phyloP scores from a whole-genome alignment of 2,888 invertebrate genomes.

The Marasmarcha lunaedactyla region DNA sequence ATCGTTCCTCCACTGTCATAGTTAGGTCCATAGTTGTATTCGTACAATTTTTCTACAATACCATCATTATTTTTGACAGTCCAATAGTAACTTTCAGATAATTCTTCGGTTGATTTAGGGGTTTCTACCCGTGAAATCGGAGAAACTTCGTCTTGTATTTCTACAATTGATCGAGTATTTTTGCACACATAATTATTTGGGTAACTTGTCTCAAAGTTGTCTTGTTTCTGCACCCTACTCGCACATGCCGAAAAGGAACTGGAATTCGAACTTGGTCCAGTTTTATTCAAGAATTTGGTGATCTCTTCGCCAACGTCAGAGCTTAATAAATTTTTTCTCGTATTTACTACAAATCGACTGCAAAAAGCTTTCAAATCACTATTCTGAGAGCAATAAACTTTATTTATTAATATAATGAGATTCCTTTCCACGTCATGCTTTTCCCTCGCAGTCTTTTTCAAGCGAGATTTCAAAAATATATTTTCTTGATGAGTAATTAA shows the following conservation, averaged over 20 bases:
- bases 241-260: constrained; percentile 6
- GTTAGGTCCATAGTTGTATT: constrained; percentile 37
- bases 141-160: neutral
- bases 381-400: constrained; percentile 40
- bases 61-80: constrained; percentile 55
- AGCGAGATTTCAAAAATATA: constrained; percentile 33
- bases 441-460: constrained; percentile 35
- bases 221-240: constrained; percentile 1
- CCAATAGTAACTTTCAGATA: constrained; percentile 52
- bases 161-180: neutral
- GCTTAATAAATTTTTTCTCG: constrained; percentile 36
- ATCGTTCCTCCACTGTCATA: constrained; percentile 43
- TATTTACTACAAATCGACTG: constrained; percentile 39
- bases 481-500: constrained; percentile 47
- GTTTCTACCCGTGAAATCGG: too few relatives aligned
- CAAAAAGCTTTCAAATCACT: constrained; percentile 40
- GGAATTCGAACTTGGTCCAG: too few relatives aligned
- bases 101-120: constrained; percentile 35
- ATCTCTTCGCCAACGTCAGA: constrained; percentile 39
- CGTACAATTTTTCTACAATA: constrained; percentile 50
- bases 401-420: constrained; percentile 34
- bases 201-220: too few relatives aligned
- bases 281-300: constrained; percentile 29
- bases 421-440: constrained; percentile 40
- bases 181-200: too few relatives aligned